A percentile compares a stretch with the other conserved stretches of the same genome.
These are phyloP conservation scores for Lithophane ornitopus DNA, from an alignment of 2,888 invertebrate species.

Conservation along the genomic window DNA sequence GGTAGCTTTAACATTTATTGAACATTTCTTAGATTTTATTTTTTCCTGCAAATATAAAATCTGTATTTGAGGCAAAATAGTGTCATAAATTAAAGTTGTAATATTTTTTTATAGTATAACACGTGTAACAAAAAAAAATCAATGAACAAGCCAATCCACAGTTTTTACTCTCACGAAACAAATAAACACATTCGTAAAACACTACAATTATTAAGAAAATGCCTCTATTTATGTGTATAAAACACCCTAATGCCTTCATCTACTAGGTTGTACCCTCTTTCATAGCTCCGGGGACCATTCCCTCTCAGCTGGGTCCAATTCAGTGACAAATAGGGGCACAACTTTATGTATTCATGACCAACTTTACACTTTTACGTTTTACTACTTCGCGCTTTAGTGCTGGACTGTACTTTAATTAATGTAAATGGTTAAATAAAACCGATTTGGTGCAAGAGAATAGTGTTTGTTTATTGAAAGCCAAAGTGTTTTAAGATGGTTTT, in stretches of 20 bases:
- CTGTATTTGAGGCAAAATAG: background rate
- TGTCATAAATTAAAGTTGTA: background rate
- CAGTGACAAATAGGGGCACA: constrained; percentile 59
- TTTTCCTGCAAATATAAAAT: background rate
- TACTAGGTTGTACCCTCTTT: constrained; percentile 28
- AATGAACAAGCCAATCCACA: background rate
- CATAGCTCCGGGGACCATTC: constrained; percentile 40
- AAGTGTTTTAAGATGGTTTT: constrained; percentile 7
- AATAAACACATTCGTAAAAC: constrained; percentile 3
- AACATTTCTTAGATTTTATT: background rate
- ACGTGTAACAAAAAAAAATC: background rate
- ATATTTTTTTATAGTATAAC: background rate
- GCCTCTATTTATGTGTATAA: constrained; percentile 20
- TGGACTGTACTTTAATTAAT: constrained; percentile 43
- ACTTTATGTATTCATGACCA: constrained; percentile 62
- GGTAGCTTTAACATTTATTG: background rate
- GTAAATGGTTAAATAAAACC: constrained; percentile 16
- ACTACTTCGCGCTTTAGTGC: constrained; percentile 40
- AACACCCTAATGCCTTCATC: constrained; percentile 12
- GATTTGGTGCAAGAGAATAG: constrained; percentile 12
- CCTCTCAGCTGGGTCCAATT: constrained; percentile 56
- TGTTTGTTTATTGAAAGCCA: background rate
- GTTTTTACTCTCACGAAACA: background rate
- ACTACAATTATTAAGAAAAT: constrained; percentile 28
- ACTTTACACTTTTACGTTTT: constrained; percentile 58